These are phyloP conservation scores for Andricus curvator DNA, from an alignment of 2,888 invertebrate species.

Conservation along the genomic window DNA sequence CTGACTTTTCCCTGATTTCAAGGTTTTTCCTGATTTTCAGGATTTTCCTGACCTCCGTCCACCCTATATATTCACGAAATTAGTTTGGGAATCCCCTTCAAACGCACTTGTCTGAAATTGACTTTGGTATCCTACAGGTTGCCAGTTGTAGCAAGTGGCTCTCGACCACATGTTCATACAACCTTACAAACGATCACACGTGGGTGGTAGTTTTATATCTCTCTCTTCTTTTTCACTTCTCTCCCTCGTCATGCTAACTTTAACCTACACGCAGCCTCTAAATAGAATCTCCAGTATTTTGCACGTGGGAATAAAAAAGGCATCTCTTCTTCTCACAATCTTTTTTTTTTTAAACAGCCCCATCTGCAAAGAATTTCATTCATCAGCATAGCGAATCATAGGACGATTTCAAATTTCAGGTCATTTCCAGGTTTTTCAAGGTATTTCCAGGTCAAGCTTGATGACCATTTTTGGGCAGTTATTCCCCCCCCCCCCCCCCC, in stretches of 20 bases:
- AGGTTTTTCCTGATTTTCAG: no score
- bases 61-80: no score
- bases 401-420: no score
- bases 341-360: not conserved
- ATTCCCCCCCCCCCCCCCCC: no score
- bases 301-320: slow-evolving; percentile 6
- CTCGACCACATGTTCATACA: slow-evolving; percentile 31
- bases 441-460: no score
- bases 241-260: slow-evolving; percentile 34
- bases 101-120: slow-evolving; percentile 18
- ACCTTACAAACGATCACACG: slow-evolving; percentile 25
- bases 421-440: no score
- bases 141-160: slow-evolving; percentile 38
- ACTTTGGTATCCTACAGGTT: slow-evolving; percentile 37
- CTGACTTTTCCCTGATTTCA: no score
- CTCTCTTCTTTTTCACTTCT: slow-evolving; percentile 9
- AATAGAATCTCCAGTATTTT: slow-evolving; percentile 15
- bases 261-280: slow-evolving; percentile 23
- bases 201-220: slow-evolving; percentile 17
- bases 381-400: not conserved
- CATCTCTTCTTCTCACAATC: not conserved
- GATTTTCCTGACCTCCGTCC: no score
- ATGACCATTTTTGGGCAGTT: no score
- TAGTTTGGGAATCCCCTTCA: not conserved
- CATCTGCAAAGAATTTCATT: not conserved